Evolutionary conservation across 1,140 invertebrate species (phyloP).

Genomic region (Tetramorium simillimum): DNA sequence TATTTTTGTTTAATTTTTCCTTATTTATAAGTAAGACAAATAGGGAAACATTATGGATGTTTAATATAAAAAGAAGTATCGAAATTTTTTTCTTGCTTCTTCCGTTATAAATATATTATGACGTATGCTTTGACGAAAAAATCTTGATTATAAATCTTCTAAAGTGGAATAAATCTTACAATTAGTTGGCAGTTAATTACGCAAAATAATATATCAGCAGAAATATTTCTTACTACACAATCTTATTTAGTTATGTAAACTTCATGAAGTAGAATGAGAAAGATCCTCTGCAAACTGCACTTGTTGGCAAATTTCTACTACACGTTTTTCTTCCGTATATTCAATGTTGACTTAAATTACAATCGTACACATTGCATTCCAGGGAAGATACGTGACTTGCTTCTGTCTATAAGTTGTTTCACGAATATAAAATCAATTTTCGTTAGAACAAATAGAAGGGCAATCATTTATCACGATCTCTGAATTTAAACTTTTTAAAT

Average conservation of each 20-base stretch:
- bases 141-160: background rate
- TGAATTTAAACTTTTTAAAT: constrained; percentile 19
- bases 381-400: background rate
- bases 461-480: background rate
- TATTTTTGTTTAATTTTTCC: no score
- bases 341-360: constrained; percentile 44
- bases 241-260: background rate
- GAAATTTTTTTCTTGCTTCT: background rate
- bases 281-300: background rate
- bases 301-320: constrained; percentile 29
- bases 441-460: background rate
- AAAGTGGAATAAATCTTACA: background rate
- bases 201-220: constrained; percentile 10
- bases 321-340: constrained; percentile 22
- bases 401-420: background rate
- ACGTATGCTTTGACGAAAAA: background rate
- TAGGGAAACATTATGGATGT: background rate
- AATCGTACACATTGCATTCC: constrained; percentile 2
- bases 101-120: background rate
- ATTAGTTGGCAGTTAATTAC: constrained; percentile 53
- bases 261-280: background rate
- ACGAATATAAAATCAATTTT: constrained; percentile 15
- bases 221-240: background rate
- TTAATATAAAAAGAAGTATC: background rate
- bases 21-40: background rate